phyloP scores from a whole-genome alignment of 2,113 vertebrate genomes.

The Trichomycterus rosablanca region DNA sequence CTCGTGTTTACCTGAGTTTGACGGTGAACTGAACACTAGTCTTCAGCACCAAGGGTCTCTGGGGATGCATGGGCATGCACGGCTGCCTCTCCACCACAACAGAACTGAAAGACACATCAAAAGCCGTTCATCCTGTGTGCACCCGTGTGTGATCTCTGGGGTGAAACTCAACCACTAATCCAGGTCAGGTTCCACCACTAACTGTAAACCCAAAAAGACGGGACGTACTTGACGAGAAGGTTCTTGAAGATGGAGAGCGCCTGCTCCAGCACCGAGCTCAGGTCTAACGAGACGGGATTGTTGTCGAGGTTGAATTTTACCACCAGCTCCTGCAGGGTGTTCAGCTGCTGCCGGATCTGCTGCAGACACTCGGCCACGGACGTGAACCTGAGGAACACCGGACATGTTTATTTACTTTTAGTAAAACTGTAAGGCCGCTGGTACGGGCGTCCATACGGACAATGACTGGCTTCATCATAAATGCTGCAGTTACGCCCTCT shows the following conservation, averaged over 20 bases:
- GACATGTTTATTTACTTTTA: background rate
- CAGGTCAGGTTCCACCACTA: too few relatives aligned
- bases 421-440: background rate
- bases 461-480: too few relatives aligned
- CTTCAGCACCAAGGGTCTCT: slow-evolving; percentile 82
- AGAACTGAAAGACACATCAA: slow-evolving; percentile 65
- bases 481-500: too few relatives aligned
- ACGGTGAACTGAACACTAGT: slow-evolving; percentile 79
- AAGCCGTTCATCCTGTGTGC: slow-evolving; percentile 1
- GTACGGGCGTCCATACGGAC: too few relatives aligned
- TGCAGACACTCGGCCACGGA: slow-evolving; percentile 76
- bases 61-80: slow-evolving; percentile 75
- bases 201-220: background rate
- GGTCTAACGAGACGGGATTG: slow-evolving; percentile 68
- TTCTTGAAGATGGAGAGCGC: slow-evolving; percentile 67
- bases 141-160: background rate
- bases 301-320: slow-evolving; percentile 67
- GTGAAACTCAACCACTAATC: too few relatives aligned
- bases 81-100: slow-evolving; percentile 94
- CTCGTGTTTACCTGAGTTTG: slow-evolving; percentile 75
- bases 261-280: slow-evolving; percentile 63
- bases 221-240: slow-evolving; percentile 79
- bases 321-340: slow-evolving; percentile 81
- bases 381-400: slow-evolving; percentile 75
- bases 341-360: slow-evolving; percentile 77